Evolutionary conservation across 2,797 vertebrate species (phyloP).

Genomic region (Mergus octosetaceus): DNA sequence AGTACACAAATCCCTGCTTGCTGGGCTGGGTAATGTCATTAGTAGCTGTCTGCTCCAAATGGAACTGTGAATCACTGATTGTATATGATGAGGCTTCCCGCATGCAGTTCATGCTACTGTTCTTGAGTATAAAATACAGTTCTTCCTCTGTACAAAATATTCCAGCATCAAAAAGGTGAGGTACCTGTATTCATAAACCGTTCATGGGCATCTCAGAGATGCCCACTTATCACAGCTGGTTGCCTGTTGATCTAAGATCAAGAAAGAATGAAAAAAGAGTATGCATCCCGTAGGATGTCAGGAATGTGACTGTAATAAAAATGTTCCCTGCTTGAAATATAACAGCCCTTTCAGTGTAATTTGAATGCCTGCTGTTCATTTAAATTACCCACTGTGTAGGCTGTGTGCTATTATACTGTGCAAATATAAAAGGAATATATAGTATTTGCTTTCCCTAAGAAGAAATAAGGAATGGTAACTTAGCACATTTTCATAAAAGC

Average conservation of each 20-base stretch:
- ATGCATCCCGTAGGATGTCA: neutral
- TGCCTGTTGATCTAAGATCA: neutral
- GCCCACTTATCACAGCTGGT: neutral
- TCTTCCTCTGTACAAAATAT: neutral
- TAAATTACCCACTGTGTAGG: conserved; percentile 30
- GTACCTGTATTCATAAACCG: neutral
- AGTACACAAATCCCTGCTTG: neutral
- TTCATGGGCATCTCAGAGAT: neutral
- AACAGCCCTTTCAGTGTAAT: conserved; percentile 9
- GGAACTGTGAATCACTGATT: neutral
- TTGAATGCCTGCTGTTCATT: conserved; percentile 44
- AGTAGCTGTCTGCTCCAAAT: neutral
- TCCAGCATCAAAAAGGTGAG: neutral
- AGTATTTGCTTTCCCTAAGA: neutral
- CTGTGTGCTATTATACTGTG: neutral
- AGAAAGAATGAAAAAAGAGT: neutral
- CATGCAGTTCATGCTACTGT: neutral
- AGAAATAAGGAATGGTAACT: neutral
- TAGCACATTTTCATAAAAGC: neutral
- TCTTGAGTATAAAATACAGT: neutral
- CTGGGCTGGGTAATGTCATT: conserved; percentile 9
- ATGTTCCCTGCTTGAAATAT: conserved; percentile 32
- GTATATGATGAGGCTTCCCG: neutral
- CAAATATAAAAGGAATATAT: neutral
- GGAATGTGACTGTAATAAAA: conserved; percentile 23